Evolutionary conservation across 1,140 invertebrate species (phyloP), one percentile per base, ranked within the genome.

Genomic region (Papilio dardanus): DNA sequence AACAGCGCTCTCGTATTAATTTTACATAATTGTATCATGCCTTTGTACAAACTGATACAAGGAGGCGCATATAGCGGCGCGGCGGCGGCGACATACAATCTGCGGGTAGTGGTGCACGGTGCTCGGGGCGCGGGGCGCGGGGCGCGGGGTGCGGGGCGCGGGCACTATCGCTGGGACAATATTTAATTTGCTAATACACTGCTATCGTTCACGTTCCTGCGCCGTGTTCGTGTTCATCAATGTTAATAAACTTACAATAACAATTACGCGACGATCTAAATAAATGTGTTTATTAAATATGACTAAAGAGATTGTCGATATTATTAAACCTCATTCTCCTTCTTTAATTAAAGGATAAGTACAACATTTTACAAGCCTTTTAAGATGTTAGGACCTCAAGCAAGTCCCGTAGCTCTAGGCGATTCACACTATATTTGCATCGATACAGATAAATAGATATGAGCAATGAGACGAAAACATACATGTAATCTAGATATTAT

Each of bases 101-200:
- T 62, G 54, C 30, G 21, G 24, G 40, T 42, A 42, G 40, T 42
- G 16, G 1, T n/a, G 40, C 40, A 1, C 8, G 35, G 40, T 5
- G 40, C 14, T 12, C 14, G 14, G 40, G 0, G 42, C 16, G 42
- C 1, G n/a, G 16, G 4, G 42, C 14, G 40, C 14, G 14, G 40
- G 0, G 42, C 16, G 42, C 1, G n/a, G 16, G 4, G 42, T 1
- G 42, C 14, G 42, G 16, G 4, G 54, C 12, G 19, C n/a, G 5
- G 19, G 8, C 50, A 28, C 54, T 24, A 24, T 62, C 54, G 14
- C 21, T 62, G 54, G 54, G 24, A 62, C 54, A 62, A 62, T 62
- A 62, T 62, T 62, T 62, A 62, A 62, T 62, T 62, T 28, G 54
- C 54, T 62, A 62, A 30, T 30, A 62, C 24, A 28, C 10, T 14